Percentiles rank a stretch among this genome's conserved stretches.
Evolutionary conservation across 2,888 invertebrate genomes (phyloP).

Genomic region (Leptopterna dolabrata): DNA sequence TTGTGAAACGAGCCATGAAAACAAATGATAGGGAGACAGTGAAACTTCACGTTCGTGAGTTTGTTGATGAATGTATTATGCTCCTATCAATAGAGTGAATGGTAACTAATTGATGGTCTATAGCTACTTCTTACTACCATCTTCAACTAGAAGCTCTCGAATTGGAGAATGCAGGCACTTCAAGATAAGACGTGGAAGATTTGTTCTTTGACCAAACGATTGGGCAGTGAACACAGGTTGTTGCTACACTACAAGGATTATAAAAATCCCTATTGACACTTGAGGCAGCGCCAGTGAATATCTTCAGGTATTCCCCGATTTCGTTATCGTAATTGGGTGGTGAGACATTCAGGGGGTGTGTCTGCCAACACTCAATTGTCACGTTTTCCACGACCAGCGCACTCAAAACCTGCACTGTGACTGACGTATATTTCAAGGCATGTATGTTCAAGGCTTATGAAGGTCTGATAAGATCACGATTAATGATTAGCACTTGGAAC

Average conservation of each 20-base stretch:
- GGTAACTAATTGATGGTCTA: not conserved
- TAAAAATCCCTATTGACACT: not conserved
- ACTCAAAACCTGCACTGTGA: no score
- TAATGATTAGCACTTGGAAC: not conserved
- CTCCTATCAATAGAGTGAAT: not conserved
- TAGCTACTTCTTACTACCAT: not conserved
- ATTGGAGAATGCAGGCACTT: conserved; percentile 36
- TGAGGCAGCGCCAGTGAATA: not conserved
- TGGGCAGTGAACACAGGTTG: conserved; percentile 10
- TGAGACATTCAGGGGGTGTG: not conserved
- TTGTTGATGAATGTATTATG: not conserved
- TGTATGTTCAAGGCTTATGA: no score
- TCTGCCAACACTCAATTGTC: not conserved
- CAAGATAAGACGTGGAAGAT: conserved; percentile 37
- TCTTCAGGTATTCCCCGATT: not conserved
- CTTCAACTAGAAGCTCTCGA: not conserved
- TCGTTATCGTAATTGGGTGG: not conserved
- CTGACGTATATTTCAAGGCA: no score
- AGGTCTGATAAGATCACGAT: not conserved
- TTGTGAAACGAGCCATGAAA: not conserved
- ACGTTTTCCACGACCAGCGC: no score
- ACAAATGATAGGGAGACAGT: not conserved
- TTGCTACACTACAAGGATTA: not conserved
- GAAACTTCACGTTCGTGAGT: not conserved
- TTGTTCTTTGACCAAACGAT: not conserved